phyloP scores from a whole-genome alignment of 2,113 vertebrate genomes.

The Rhinopithecus roxellana region DNA sequence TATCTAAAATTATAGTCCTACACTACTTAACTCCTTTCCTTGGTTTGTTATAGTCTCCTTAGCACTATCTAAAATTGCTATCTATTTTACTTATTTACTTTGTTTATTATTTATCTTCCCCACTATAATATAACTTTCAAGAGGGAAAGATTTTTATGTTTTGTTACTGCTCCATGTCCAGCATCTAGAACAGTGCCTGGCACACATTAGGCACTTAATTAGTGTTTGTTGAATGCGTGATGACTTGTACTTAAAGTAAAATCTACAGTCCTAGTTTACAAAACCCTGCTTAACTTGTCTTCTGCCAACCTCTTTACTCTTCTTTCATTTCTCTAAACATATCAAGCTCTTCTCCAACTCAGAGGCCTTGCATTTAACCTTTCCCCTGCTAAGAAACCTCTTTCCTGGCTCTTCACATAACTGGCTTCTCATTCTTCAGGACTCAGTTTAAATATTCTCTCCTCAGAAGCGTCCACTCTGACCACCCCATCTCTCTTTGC shows the following conservation, averaged over 20 bases:
- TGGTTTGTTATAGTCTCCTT: not conserved
- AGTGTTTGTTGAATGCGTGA: not conserved
- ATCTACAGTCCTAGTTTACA: not conserved
- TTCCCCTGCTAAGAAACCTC: not conserved
- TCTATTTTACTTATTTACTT: not conserved
- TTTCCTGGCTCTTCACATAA: not conserved
- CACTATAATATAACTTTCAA: constrained; percentile 1
- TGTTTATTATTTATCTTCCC: not conserved
- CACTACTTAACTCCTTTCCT: constrained; percentile 6
- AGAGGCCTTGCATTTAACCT: not conserved
- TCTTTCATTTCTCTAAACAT: constrained; percentile 19
- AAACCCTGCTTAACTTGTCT: not conserved
- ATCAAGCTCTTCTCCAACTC: not conserved
- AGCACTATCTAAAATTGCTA: not conserved
- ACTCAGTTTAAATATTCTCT: not conserved
- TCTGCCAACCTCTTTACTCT: not conserved
- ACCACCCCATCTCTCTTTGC: not conserved
- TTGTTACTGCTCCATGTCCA: not conserved
- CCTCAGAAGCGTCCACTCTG: not conserved
- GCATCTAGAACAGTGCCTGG: not conserved
- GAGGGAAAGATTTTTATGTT: not conserved
- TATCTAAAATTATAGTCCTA: not conserved
- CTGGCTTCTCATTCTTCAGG: not conserved
- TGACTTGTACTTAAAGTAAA: constrained; percentile 10
- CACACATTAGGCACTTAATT: not conserved